These are phyloP conservation scores for Cordilura impudica DNA, from an alignment of 2,888 invertebrate genomes.

Conservation along the genomic window DNA sequence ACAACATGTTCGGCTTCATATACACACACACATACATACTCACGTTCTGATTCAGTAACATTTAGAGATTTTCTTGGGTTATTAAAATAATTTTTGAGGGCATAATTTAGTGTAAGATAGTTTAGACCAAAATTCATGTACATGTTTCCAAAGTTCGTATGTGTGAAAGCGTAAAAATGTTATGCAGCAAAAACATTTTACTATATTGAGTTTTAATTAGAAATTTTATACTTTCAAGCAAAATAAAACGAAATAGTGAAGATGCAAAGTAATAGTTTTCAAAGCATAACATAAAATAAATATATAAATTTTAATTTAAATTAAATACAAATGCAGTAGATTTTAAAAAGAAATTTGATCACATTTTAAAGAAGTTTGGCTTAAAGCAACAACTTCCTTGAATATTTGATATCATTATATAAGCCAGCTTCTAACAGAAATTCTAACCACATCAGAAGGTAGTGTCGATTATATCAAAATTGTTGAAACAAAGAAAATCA, in stretches of 20 bases:
- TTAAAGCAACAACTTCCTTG: no score
- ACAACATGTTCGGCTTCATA: constrained; percentile 18
- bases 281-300: background rate
- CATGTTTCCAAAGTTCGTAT: background rate
- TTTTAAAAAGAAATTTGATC: no score
- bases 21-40: background rate
- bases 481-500: no score
- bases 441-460: no score
- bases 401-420: no score
- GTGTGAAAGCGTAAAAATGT: background rate
- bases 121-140: constrained; percentile 18
- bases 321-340: background rate
- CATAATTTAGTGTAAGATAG: constrained; percentile 54
- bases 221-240: constrained; percentile 58
- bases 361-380: no score
- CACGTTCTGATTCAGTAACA: constrained; percentile 21
- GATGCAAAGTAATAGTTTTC: background rate
- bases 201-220: constrained; percentile 63
- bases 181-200: constrained; percentile 24
- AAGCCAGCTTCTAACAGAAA: no score
- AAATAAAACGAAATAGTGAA: background rate
- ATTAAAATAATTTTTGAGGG: constrained; percentile 63
- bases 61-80: constrained; percentile 40
- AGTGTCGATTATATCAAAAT: no score
- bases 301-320: background rate